Conservation (phyloP, 2,113 vertebrate genomes). For the Okapia johnstoni region DNA sequence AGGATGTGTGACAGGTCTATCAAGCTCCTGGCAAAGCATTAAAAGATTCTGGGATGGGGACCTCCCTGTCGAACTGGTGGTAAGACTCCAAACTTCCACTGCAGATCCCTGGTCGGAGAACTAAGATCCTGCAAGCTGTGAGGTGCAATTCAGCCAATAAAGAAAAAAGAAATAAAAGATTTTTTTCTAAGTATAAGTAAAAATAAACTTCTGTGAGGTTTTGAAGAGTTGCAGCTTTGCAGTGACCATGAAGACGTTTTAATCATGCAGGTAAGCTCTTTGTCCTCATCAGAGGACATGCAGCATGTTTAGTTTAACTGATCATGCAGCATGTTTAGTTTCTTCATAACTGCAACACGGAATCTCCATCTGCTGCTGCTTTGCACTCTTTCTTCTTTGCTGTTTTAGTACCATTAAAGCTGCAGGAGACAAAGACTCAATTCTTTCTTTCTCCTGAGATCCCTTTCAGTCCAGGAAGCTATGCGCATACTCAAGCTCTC, state of each 20-base stretch:
- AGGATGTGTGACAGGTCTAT: background rate
- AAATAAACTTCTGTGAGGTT: background rate
- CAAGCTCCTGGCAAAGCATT: background rate
- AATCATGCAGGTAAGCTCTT: background rate
- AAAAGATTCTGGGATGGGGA: background rate
- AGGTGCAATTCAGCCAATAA: background rate
- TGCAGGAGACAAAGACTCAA: background rate
- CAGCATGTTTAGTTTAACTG: background rate
- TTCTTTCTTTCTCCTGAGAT: background rate
- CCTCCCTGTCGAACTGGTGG: background rate
- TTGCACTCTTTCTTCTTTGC: background rate
- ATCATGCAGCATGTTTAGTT: background rate
- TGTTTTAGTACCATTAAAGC: background rate
- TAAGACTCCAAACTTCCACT: background rate
- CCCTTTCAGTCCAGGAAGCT: background rate
- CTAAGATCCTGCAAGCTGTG: background rate
- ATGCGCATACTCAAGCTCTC: background rate
- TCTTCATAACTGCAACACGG: background rate
- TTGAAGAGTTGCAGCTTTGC: background rate
- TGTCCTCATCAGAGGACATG: background rate
- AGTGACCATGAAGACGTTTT: background rate
- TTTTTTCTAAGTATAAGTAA: background rate
- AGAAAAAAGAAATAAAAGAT: background rate
- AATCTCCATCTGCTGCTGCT: background rate
- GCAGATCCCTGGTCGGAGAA: background rate